Base-by-base conservation (phyloP, 2,888 invertebrate species). In the Digitonthophagus gazella region DNA sequence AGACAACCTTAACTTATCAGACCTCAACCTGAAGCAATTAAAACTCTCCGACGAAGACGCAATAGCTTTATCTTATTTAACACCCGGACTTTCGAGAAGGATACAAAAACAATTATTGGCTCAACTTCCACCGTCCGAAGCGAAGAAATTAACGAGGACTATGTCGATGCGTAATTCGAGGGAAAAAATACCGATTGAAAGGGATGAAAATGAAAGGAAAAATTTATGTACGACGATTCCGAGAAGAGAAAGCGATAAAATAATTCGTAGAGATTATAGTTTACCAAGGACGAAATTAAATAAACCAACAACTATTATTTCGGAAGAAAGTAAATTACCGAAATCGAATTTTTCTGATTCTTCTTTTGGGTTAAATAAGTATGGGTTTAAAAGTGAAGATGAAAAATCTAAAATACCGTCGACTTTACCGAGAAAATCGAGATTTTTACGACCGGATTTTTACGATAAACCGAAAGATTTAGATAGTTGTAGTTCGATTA, bases 371-470 rank as follows among this genome's bases (percentile, higher is more conserved):
- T 44, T 44, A 44, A 8, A 8, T 1, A 44, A 44, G 11, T 1
- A 6, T 2, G 11, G 11, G 8, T n/a, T n/a, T n/a, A 11, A 44
- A 11, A 11, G 11, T 6, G 28, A 44, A 8, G 76, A 77, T 64
- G 80, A 78, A 76, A 78, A 78, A 77, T 76, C 79, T 72, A 77
- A 76, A 69, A 77, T 76, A 72, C 76, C 77, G 65, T 76, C 78
- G 67, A 73, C 71, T 55, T 67, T 73, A 15, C 63, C 67, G 4
- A 87, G 89, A 65, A 86, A 90, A 72, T 91, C 91, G 5, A 84
- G 93, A 69, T 93, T 93, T 81, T 82, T 93, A 69, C 86, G 93
- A 22, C 91, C 93, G 0, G 93, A 93, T 80, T 93, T 93, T 79
- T 92, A 89, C 78, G 92, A 93, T 72, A 84, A 89, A 1, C 85